Conservation (phyloP, 2,113 vertebrate species). For the Thalassarche chlororhynchos region DNA sequence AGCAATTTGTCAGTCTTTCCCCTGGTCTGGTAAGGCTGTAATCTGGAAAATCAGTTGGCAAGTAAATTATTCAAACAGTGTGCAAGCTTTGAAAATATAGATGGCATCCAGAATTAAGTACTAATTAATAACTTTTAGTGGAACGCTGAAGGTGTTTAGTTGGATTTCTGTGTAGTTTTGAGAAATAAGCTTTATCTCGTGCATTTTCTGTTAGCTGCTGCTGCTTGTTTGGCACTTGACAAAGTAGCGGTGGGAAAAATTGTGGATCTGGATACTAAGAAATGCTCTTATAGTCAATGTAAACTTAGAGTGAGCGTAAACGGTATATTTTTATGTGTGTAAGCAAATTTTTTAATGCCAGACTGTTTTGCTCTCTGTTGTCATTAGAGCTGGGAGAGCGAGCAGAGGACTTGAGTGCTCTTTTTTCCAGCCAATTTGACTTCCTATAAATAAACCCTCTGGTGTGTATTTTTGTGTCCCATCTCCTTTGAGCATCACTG, state of each 20-base stretch:
- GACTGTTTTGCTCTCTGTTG: background rate
- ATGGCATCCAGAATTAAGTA: background rate
- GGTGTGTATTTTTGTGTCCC: background rate
- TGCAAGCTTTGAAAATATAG: background rate
- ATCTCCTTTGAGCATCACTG: background rate
- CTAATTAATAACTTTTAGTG: background rate
- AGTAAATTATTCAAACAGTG: background rate
- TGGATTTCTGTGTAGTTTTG: background rate
- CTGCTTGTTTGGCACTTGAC: background rate
- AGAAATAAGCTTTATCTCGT: background rate
- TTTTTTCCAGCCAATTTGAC: background rate
- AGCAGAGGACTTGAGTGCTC: background rate
- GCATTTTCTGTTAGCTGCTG: background rate
- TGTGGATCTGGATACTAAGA: background rate
- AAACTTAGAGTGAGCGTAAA: background rate
- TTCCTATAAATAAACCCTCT: background rate
- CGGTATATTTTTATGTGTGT: background rate
- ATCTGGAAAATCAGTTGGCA: background rate
- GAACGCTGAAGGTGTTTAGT: background rate
- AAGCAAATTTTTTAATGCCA: background rate
- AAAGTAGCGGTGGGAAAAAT: background rate
- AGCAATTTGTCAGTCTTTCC: background rate
- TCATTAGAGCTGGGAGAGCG: background rate
- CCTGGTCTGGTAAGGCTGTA: background rate
- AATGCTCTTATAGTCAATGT: background rate